Evolutionary conservation across 2,888 invertebrate genomes (phyloP).

Genomic region (Ariolimax columbianus): DNA sequence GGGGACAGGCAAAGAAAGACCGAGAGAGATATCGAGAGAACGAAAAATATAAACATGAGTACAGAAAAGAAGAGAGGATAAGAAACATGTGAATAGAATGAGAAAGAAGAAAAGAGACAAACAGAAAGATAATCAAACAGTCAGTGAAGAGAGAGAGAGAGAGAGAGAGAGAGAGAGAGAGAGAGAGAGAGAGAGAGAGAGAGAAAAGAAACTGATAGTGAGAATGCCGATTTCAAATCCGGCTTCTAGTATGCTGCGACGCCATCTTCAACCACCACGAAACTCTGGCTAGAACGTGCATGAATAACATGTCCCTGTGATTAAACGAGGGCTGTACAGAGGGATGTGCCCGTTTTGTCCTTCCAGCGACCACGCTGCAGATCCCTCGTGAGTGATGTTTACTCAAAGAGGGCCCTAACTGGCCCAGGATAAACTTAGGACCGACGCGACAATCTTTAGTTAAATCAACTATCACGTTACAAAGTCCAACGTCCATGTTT

Average conservation of each 20-base stretch:
- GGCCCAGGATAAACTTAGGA: slow-evolving; percentile 17
- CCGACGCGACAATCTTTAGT: slow-evolving; percentile 32
- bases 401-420: slow-evolving; percentile 36
- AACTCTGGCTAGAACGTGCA: slow-evolving; percentile 18
- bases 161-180: no score
- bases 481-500: slow-evolving; percentile 36
- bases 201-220: neutral
- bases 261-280: neutral
- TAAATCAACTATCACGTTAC: slow-evolving; percentile 46
- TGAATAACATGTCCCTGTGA: neutral
- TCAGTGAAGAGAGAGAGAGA: no score
- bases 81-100: no score
- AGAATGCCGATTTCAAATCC: neutral
- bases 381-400: slow-evolving; percentile 38
- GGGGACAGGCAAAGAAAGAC: no score
- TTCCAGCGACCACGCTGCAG: neutral
- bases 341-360: slow-evolving; percentile 19
- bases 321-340: neutral
- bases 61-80: no score
- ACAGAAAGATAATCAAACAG: no score
- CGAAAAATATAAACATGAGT: no score
- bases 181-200: neutral
- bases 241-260: neutral
- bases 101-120: no score
- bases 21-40: no score